These are phyloP conservation scores for Zoanthus sansibaricus DNA, from an alignment of 92 coral and sea anemone species.

Conservation along the genomic window DNA sequence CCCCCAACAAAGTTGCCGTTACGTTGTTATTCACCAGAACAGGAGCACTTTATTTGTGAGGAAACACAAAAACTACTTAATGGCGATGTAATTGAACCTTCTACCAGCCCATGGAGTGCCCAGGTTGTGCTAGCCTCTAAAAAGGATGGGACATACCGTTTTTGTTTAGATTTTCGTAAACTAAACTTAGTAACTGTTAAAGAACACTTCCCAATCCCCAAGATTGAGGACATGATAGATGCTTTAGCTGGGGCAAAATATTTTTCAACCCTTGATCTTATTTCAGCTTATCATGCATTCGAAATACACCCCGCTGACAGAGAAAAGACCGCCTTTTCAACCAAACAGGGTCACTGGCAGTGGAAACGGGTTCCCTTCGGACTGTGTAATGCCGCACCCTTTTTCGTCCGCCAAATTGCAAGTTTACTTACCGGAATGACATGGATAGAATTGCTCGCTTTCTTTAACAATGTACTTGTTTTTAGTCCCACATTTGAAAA, in stretches of 20 bases:
- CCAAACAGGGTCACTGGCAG: too few relatives aligned
- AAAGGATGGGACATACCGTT: conserved; percentile 37
- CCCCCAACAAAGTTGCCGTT: conserved; percentile 1
- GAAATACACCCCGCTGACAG: too few relatives aligned
- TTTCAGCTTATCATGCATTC: conserved; percentile 3
- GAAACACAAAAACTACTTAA: conserved; percentile 42
- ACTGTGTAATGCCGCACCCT: too few relatives aligned
- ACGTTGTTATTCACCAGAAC: conserved; percentile 11
- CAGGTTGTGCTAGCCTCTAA: conserved; percentile 51
- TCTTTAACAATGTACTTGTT: conserved; percentile 46
- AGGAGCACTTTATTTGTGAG: conserved; percentile 29
- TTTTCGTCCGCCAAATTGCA: too few relatives aligned
- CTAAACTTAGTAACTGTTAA: conserved; percentile 54
- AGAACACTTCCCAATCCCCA: conserved; percentile 60
- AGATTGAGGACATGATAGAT: conserved; percentile 54
- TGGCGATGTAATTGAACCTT: conserved; percentile 38
- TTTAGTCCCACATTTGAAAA: conserved; percentile 32
- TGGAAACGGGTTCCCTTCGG: too few relatives aligned
- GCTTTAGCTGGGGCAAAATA: conserved; percentile 46
- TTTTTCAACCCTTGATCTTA: conserved; percentile 53
- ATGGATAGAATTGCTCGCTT: conserved; percentile 44
- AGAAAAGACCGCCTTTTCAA: too few relatives aligned
- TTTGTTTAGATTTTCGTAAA: conserved; percentile 57
- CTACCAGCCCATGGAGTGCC: conserved; percentile 56
- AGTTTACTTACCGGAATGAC: conserved; percentile 22